phyloP scores from a whole-genome alignment of 2,113 vertebrate genomes.

The Lonchura striata region DNA sequence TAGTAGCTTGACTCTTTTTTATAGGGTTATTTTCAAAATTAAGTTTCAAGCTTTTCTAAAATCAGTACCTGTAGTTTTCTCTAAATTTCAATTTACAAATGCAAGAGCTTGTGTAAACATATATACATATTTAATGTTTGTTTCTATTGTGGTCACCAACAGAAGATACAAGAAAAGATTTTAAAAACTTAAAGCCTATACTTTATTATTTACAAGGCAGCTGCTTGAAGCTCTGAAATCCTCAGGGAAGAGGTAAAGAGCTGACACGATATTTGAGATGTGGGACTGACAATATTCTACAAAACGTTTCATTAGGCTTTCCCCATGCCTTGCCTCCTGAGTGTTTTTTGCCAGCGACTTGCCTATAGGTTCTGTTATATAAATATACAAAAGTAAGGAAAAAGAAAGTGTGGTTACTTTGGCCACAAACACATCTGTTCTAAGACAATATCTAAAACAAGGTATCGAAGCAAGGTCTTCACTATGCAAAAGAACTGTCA shows the following conservation, averaged over 20 bases:
- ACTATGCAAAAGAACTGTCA: neutral
- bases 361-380: neutral
- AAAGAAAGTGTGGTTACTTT: neutral
- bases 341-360: neutral
- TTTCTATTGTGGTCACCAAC: neutral
- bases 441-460: neutral
- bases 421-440: neutral
- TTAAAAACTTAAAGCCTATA: neutral
- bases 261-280: neutral
- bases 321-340: neutral
- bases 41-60: neutral
- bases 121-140: neutral
- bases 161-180: neutral
- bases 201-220: neutral
- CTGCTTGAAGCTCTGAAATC: neutral
- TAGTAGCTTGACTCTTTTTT: neutral
- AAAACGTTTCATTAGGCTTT: neutral
- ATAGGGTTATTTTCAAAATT: neutral
- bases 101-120: neutral
- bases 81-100: neutral
- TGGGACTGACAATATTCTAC: neutral
- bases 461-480: neutral
- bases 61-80: neutral
- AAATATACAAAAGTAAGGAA: neutral
- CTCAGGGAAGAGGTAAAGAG: neutral